phyloP scores from a whole-genome alignment of 2,888 invertebrate species.

The Arrhopalites spinosus region DNA sequence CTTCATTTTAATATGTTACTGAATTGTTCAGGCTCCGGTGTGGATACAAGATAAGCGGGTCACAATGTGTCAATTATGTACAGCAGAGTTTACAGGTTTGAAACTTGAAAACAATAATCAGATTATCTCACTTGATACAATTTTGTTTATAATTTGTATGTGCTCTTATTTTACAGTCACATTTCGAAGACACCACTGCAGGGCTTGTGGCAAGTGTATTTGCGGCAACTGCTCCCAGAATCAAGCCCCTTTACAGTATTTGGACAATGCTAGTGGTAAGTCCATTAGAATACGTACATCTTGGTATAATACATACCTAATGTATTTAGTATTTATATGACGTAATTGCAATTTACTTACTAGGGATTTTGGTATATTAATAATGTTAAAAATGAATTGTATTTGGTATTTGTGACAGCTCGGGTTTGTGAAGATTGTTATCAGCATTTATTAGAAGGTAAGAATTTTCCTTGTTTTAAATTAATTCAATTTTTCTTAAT shows the following conservation, averaged over 20 bases:
- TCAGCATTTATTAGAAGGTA: conserved; percentile 60
- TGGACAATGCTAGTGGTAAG: conserved; percentile 57
- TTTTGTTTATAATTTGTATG: too few relatives aligned
- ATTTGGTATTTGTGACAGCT: conserved; percentile 59
- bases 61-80: conserved; percentile 70
- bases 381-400: too few relatives aligned
- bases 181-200: conserved; percentile 70
- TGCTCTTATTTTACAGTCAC: too few relatives aligned
- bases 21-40: conserved; percentile 61
- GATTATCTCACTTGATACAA: too few relatives aligned
- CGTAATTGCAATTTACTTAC: too few relatives aligned
- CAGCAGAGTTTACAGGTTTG: conserved; percentile 68
- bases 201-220: conserved; percentile 69
- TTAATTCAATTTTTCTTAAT: too few relatives aligned
- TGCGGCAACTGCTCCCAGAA: conserved; percentile 67
- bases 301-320: too few relatives aligned
- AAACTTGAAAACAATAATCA: too few relatives aligned
- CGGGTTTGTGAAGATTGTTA: conserved; percentile 66
- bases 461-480: conserved; percentile 16
- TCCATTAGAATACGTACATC: conserved; percentile 52
- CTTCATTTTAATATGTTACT: neutral
- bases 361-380: too few relatives aligned
- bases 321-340: too few relatives aligned
- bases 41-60: conserved; percentile 67
- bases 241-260: conserved; percentile 60